Evolutionary conservation across 1,140 invertebrate species (phyloP).

Genomic region (Myzus persicae): DNA sequence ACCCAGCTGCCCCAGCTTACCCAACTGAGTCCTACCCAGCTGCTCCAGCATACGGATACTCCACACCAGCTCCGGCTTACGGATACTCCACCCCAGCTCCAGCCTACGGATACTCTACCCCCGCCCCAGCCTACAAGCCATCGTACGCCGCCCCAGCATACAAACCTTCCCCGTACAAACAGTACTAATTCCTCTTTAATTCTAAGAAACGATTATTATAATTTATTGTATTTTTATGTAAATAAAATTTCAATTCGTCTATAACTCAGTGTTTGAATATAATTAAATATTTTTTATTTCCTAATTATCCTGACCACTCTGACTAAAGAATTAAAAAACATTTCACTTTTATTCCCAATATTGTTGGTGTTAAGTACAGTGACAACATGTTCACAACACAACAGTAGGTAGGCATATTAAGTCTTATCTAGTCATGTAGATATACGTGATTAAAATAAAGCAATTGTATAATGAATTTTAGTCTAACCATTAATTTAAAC

Average conservation of each 20-base stretch:
- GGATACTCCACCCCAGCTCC: slow-evolving; percentile 55
- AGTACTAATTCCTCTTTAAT: slow-evolving; percentile 39
- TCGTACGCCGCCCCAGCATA: slow-evolving; percentile 51
- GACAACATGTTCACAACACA: neutral
- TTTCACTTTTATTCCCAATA: neutral
- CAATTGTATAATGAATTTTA: neutral
- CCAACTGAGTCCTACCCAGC: slow-evolving; percentile 49
- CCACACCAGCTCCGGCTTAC: slow-evolving; percentile 56
- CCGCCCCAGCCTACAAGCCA: slow-evolving; percentile 51
- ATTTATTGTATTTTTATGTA: slow-evolving; percentile 58
- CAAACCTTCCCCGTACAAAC: slow-evolving; percentile 57
- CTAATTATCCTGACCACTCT: neutral
- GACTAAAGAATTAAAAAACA: neutral
- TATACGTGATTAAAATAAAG: neutral
- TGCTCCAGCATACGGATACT: slow-evolving; percentile 57
- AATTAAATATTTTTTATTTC: neutral
- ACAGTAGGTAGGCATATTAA: neutral
- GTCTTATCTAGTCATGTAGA: neutral
- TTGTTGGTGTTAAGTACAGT: neutral
- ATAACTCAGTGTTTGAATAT: neutral
- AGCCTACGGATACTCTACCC: slow-evolving; percentile 37
- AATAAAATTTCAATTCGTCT: slow-evolving; percentile 52
- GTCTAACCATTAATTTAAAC: too few relatives aligned
- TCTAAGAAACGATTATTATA: slow-evolving; percentile 17
- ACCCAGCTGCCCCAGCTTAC: slow-evolving; percentile 58